Evolutionary conservation across 2,113 vertebrate species (phyloP), one percentile per base, ranked within the genome.

Genomic region (Azemiops feae): DNA sequence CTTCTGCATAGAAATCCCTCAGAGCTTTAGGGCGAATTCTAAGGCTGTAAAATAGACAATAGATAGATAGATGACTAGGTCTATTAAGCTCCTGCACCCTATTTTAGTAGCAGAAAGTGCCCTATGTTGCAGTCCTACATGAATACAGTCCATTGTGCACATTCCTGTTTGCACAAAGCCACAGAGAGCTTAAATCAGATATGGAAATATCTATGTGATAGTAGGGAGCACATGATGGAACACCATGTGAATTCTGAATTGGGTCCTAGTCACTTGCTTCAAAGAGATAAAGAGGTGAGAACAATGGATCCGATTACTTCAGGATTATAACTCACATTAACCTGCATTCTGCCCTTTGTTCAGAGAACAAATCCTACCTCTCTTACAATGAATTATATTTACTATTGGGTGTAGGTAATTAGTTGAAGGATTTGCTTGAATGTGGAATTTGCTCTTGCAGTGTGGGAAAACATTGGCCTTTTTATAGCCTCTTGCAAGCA

Each of bases 381-480:
- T 88, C 57, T 47, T 23, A 0, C 6, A 85, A 0, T 39, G 10
- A 88, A n/a, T 57, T 20, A 0, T 91, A 43, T 88, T 88, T 89
- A 57, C 89, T n/a, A 23, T n/a, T 47, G 86, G 9, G 3, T 47
- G 55, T 0, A 7, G 85, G 92, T 90, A 69, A 60, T 95, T 93
- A 81, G 47, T 91, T 53, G 20, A 89, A 89, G 43, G 34, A 91
- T 93, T 91, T 74, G 81, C 90, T 96, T 86, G 69, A 1, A 69
- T 12, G 55, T 34, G 93, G 60, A 55, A 47, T 92, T 58, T 39
- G 30, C 90, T 43, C 18, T 87, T 95, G 54, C 30, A 43, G 27
- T 60, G 89, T 93, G 91, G 94, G 43, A 97, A 95, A 93, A 52
- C 96, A 93, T 92, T 69, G 95, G 85, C 85, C 58, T 54, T 95